Evolutionary conservation across 1,140 invertebrate genomes (phyloP).

Genomic region (Hyphantria cunea): DNA sequence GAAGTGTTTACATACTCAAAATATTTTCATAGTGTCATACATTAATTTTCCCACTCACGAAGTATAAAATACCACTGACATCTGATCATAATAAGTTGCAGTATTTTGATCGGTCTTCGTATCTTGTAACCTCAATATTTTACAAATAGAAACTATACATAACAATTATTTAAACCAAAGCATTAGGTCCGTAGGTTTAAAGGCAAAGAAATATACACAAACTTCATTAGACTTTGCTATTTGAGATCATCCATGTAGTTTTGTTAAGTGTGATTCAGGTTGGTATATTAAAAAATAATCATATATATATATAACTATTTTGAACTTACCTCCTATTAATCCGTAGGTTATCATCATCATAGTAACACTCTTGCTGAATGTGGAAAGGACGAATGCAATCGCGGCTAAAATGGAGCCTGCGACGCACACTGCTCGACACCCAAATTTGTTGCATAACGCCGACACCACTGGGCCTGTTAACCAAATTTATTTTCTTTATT

Average conservation of each 20-base stretch:
- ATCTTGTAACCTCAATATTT: too few species aligned
- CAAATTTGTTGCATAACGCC: conserved; percentile 97
- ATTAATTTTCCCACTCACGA: too few species aligned
- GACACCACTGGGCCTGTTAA: conserved; percentile 94
- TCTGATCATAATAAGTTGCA: too few species aligned
- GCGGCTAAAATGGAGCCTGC: conserved; percentile 93
- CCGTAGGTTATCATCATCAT: conserved; percentile 97
- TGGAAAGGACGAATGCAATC: conserved; percentile 93
- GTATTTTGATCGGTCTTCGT: too few species aligned
- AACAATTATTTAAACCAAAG: neutral
- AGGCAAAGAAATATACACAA: too few species aligned
- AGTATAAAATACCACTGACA: neutral
- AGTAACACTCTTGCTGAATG: conserved; percentile 92
- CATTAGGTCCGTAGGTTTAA: neutral
- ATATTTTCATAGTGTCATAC: too few species aligned
- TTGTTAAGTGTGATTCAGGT: too few species aligned
- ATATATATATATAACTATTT: neutral
- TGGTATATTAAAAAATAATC: too few species aligned
- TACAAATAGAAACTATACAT: neutral
- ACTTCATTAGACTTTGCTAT: too few species aligned
- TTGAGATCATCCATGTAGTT: too few species aligned
- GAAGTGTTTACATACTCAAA: neutral
- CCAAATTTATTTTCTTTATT: conserved; percentile 7
- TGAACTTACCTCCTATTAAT: conserved; percentile 90
- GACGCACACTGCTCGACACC: conserved; percentile 96